These are phyloP conservation scores for Silurus lanzhouensis DNA, from an alignment of 2,797 vertebrate genomes.

Conservation along the genomic window DNA sequence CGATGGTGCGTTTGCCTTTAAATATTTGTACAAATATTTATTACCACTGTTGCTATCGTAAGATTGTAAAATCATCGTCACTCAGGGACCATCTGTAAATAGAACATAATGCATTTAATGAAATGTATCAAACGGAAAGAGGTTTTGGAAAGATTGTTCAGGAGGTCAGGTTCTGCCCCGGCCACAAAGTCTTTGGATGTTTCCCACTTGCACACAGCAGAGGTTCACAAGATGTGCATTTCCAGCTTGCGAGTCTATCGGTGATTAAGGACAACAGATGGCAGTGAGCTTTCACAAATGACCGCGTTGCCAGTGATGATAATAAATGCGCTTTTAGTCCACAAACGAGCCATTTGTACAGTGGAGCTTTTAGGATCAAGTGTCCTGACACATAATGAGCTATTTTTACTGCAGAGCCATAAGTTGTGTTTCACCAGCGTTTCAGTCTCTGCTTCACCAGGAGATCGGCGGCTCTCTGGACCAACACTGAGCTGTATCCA, in stretches of 20 bases:
- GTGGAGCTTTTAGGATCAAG: slow-evolving; percentile 49
- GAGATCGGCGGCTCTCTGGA: slow-evolving; percentile 19
- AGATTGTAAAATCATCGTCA: no score
- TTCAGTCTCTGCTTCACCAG: not conserved
- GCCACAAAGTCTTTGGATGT: not conserved
- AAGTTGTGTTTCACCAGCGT: slow-evolving; percentile 29
- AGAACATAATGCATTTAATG: not conserved
- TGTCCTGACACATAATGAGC: slow-evolving; percentile 49
- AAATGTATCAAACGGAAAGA: not conserved
- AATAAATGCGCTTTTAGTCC: slow-evolving; percentile 54
- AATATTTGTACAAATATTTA: no score
- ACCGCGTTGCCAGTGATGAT: slow-evolving; percentile 44
- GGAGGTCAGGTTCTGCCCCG: no score
- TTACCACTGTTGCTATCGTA: no score
- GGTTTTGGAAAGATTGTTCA: not conserved
- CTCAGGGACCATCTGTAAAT: no score
- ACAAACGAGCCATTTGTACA: slow-evolving; percentile 51
- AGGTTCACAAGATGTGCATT: slow-evolving; percentile 13
- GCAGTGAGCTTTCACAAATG: slow-evolving; percentile 51
- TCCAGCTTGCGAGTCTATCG: slow-evolving; percentile 22
- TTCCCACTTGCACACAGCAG: slow-evolving; percentile 13
- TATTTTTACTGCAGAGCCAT: slow-evolving; percentile 40
- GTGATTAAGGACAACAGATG: slow-evolving; percentile 58
- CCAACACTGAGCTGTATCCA: slow-evolving; percentile 51
- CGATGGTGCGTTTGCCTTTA: no score